These are phyloP conservation scores for Poecilia velifera DNA, from an alignment of 2,797 vertebrate species.

Conservation along the genomic window DNA sequence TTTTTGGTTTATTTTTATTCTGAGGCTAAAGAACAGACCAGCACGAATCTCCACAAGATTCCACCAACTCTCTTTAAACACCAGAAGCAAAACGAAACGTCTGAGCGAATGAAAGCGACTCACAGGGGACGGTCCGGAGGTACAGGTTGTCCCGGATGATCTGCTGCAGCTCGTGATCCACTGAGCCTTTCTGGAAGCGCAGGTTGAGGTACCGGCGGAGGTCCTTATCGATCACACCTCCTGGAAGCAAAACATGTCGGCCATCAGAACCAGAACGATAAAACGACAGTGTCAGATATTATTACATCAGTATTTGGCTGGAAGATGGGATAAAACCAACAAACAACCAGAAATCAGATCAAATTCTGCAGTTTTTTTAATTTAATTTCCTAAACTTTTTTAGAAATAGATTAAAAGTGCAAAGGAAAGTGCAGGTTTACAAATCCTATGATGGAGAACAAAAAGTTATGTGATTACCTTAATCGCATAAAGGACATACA, in stretches of 20 bases:
- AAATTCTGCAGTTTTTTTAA: too few species aligned
- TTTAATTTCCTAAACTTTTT: too few species aligned
- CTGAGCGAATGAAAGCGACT: constrained; percentile 74
- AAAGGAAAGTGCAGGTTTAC: too few species aligned
- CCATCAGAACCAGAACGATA: constrained; percentile 21
- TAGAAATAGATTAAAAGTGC: too few species aligned
- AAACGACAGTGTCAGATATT: constrained; percentile 21
- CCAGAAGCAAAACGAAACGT: neutral
- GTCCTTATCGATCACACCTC: constrained; percentile 97
- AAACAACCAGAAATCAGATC: too few species aligned
- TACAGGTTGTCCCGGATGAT: constrained; percentile 99
- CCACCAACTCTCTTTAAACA: neutral
- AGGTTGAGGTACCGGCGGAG: constrained; percentile 99
- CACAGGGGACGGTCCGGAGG: constrained; percentile 97
- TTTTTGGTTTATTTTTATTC: neutral
- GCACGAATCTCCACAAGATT: neutral
- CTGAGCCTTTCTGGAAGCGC: constrained; percentile 97
- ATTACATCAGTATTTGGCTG: neutral
- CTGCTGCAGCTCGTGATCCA: constrained; percentile 98
- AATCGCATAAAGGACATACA: too few species aligned
- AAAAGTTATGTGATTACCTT: too few species aligned
- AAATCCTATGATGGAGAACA: too few species aligned
- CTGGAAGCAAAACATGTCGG: constrained; percentile 77
- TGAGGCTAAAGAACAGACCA: neutral
- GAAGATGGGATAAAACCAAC: neutral